These are phyloP conservation scores for Philopotamus ludificatus DNA, from an alignment of 1,140 invertebrate genomes.

Conservation along the genomic window DNA sequence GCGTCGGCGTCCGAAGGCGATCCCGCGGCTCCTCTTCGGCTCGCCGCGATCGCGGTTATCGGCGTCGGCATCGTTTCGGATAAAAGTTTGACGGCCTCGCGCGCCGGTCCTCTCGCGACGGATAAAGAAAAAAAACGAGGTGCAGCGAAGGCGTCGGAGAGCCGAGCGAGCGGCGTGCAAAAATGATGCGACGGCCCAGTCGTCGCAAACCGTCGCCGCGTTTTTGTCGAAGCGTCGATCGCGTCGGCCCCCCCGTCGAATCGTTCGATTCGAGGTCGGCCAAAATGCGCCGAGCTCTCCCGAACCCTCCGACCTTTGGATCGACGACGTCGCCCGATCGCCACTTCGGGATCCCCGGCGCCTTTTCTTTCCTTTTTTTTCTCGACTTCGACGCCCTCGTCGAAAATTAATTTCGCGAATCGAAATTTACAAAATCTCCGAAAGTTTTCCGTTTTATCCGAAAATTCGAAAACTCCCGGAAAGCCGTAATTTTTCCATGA, in stretches of 20 bases:
- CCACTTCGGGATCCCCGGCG: background rate
- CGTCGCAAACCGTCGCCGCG: constrained; percentile 11
- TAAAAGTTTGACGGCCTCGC: background rate
- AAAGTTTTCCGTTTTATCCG: no score
- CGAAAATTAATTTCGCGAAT: no score
- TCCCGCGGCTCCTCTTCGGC: background rate
- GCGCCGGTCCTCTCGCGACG: background rate
- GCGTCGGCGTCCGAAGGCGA: background rate
- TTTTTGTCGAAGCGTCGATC: no score
- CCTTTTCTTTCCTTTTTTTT: no score
- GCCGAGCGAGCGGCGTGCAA: constrained; percentile 12
- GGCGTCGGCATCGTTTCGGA: constrained; percentile 2
- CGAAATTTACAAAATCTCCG: no score
- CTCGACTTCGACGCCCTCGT: no score
- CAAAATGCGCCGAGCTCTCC: background rate
- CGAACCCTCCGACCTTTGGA: background rate
- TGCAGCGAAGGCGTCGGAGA: constrained; percentile 3
- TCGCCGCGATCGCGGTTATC: background rate
- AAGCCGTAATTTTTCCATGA: no score
- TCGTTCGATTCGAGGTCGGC: background rate
- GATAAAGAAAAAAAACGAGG: background rate
- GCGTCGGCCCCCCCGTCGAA: background rate
- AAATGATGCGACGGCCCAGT: constrained; percentile 15
- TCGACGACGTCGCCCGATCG: no score
- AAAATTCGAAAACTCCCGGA: no score